Conservation (phyloP, 2,797 vertebrate genomes). For the Lycodopsis pacificus region DNA sequence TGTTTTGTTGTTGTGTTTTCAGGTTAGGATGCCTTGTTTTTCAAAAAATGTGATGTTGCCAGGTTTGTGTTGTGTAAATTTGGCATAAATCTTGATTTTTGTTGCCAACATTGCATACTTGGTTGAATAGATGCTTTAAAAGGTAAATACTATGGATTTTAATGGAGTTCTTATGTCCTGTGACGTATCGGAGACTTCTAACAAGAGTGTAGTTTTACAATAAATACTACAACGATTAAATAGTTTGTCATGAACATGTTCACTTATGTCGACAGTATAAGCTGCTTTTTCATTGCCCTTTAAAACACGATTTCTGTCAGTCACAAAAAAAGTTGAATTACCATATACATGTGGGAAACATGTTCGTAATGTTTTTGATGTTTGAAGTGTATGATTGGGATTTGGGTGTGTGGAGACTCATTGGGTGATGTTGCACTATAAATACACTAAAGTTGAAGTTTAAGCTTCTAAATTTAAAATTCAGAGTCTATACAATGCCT, state of each 20-base stretch:
- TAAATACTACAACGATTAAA: not conserved
- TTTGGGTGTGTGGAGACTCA: not conserved
- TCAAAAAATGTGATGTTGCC: not conserved
- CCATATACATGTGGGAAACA: not conserved
- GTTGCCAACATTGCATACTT: not conserved
- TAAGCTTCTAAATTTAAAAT: no score
- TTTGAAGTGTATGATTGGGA: not conserved
- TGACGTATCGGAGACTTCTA: not conserved
- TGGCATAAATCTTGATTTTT: not conserved
- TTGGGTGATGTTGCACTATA: not conserved
- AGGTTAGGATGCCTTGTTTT: not conserved
- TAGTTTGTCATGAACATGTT: not conserved
- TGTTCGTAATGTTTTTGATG: not conserved
- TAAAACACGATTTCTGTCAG: not conserved
- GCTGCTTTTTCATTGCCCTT: not conserved
- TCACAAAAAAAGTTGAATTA: not conserved
- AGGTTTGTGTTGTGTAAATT: conserved; percentile 3
- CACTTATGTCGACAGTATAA: not conserved
- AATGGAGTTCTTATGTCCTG: not conserved
- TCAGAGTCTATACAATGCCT: not conserved
- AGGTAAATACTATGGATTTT: not conserved
- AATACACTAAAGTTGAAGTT: not conserved
- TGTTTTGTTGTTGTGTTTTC: not conserved
- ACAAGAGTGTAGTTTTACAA: not conserved
- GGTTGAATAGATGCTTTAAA: not conserved